These are phyloP conservation scores for Acholoe squamosa DNA, from an alignment of 2,888 invertebrate species.

Conservation along the genomic window DNA sequence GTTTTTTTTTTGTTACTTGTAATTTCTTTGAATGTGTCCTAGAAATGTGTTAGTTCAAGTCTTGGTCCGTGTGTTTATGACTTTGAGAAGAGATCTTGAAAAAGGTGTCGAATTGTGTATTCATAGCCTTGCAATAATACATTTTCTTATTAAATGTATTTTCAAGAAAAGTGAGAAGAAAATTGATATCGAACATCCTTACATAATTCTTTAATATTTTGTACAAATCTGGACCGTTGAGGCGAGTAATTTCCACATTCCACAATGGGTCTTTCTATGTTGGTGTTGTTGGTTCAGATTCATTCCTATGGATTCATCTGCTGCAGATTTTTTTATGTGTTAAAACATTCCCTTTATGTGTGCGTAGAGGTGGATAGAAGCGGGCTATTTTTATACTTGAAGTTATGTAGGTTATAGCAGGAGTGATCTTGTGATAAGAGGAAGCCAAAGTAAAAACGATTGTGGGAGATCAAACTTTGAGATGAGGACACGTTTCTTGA, in stretches of 20 bases:
- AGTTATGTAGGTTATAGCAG: constrained; percentile 50
- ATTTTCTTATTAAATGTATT: too few relatives aligned
- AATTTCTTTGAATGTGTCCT: not conserved
- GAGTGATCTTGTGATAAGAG: not conserved
- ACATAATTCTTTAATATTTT: too few relatives aligned
- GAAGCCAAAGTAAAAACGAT: not conserved
- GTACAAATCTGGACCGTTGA: too few relatives aligned
- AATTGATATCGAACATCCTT: too few relatives aligned
- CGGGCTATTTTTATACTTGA: constrained; percentile 33
- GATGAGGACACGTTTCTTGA: constrained; percentile 35
- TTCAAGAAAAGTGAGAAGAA: too few relatives aligned
- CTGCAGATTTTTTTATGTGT: not conserved
- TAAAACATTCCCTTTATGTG: constrained; percentile 31
- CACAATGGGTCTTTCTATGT: constrained; percentile 1
- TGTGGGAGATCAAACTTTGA: not conserved
- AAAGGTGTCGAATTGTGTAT: not conserved
- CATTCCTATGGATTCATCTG: not conserved
- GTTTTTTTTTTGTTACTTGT: not conserved
- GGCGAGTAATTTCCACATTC: constrained; percentile 25
- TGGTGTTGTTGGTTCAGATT: not conserved
- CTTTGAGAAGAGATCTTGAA: not conserved
- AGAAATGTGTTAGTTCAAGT: not conserved
- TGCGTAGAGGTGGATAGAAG: not conserved
- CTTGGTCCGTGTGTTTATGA: not conserved
- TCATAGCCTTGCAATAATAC: too few relatives aligned